Evolutionary conservation across 2,888 invertebrate species (phyloP), one percentile per base, ranked within the genome.

Genomic region (Drosophila diplacantha): DNA sequence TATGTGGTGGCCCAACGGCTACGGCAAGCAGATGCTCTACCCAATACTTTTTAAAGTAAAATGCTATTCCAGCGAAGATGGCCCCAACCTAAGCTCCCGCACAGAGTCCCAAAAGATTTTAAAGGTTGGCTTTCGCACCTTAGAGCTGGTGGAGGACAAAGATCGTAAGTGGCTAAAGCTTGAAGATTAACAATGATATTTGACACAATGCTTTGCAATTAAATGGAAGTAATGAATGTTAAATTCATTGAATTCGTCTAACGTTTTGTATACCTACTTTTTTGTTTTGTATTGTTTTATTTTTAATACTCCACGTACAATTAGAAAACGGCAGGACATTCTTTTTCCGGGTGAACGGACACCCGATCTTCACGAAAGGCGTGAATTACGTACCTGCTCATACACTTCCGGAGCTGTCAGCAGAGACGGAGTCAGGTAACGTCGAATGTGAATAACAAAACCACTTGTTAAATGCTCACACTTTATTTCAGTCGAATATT

Each of bases 1-100:
- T 53, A 79, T 90, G 11, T 99, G 99, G 99, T 99, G 98, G 98
- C 99, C 99, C 0, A 97, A 96, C 87, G 98, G 97, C 11, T 94
- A 93, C 83, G 97, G 97, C 1, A 85, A 90, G 1, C 97, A 95
- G 84, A 90, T 90, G 0, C 88, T 98, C 2, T 98, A 98, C 82
- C 87, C 90, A 2, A 84, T 96, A 29, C 87, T 89, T 44, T 89
- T 93, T 2, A 88, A 87, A 2, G 90, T 87, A 34, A 81, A 87
- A 18, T 89, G 89, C 64, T 84, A 82, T 73, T 35, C 69, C n/a
- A 69, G 44, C 20, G 46, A 32, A 1, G 61, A 61, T 1, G 81
- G 68, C 0, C 78, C 81, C 2, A 63, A 58, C 12, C 43, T 83
- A 2, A 71, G 73, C 26, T 74, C 79, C 3, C 77, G 76, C 18